Conservation (phyloP, 2,797 vertebrate species). For the Leucoraja ocellata region DNA sequence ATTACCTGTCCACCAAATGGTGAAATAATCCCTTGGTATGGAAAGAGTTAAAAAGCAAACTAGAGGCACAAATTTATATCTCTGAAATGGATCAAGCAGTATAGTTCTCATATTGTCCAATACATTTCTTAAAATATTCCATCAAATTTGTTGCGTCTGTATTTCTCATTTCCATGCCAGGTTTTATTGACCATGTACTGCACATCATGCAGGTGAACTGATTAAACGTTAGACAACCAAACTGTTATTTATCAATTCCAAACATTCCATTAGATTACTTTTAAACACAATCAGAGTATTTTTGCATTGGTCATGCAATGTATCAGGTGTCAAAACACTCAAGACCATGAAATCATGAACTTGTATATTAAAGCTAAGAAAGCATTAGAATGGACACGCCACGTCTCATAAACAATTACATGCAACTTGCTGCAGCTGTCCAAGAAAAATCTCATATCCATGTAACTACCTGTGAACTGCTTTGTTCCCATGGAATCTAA, state of each 20-base stretch:
- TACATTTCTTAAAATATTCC: neutral
- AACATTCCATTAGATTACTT: conserved; percentile 22
- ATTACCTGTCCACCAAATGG: neutral
- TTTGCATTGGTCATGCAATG: conserved; percentile 17
- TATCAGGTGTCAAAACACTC: neutral
- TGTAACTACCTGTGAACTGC: conserved; percentile 13
- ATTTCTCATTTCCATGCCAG: conserved; percentile 14
- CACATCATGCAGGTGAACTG: neutral
- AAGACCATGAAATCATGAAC: neutral
- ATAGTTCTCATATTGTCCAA: neutral
- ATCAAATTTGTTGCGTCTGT: conserved; percentile 20
- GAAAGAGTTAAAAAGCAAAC: neutral
- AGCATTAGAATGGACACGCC: neutral
- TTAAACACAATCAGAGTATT: neutral
- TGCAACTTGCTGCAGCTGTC: conserved; percentile 15
- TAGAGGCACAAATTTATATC: neutral
- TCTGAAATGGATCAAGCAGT: neutral
- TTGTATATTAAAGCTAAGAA: neutral
- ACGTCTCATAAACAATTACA: neutral
- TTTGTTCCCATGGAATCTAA: neutral
- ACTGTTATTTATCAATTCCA: neutral
- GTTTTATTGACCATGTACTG: conserved; percentile 19
- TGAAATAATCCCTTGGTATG: neutral
- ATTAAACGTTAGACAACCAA: neutral
- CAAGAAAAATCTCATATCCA: conserved; percentile 18